A percentile compares a stretch with the other conserved stretches of the same genome.
Conservation (phyloP, 1,140 invertebrate genomes). For the Panagrolaimus sp. region DNA sequence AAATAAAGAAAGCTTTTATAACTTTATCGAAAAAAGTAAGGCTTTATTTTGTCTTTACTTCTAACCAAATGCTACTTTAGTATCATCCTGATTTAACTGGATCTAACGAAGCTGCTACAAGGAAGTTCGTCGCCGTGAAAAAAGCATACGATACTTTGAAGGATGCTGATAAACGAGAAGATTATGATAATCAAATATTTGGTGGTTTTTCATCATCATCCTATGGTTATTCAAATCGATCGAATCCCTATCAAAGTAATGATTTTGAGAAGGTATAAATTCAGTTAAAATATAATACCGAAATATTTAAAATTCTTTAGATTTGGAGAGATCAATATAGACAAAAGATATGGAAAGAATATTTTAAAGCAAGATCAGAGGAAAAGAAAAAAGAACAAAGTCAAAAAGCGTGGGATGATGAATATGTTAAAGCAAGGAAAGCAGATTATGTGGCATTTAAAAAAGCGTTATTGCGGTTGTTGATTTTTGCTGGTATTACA, state of each 20-base stretch:
- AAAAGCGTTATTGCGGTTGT: too few species aligned
- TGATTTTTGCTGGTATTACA: too few species aligned
- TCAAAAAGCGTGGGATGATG: conserved; percentile 3
- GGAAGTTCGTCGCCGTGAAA: conserved; percentile 3
- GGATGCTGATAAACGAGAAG: background rate
- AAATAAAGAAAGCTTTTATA: conserved; percentile 9
- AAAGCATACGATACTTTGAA: conserved; percentile 1
- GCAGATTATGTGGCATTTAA: too few species aligned
- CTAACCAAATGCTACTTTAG: background rate
- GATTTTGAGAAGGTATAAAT: too few species aligned
- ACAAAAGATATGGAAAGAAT: background rate
- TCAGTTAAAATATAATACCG: too few species aligned
- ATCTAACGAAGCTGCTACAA: background rate
- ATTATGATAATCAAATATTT: background rate
- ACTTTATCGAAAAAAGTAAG: background rate
- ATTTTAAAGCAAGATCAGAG: background rate
- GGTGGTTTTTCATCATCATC: background rate
- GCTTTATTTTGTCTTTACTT: background rate
- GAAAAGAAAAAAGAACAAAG: background rate
- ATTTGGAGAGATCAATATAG: conserved; percentile 2
- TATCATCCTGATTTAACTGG: conserved; percentile 2
- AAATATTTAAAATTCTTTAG: too few species aligned
- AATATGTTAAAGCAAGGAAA: too few species aligned
- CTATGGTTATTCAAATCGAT: too few species aligned
- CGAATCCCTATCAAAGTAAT: too few species aligned